Evolutionary conservation across 2,797 vertebrate genomes (phyloP).

Genomic region (Dendrocincla tyrannina): DNA sequence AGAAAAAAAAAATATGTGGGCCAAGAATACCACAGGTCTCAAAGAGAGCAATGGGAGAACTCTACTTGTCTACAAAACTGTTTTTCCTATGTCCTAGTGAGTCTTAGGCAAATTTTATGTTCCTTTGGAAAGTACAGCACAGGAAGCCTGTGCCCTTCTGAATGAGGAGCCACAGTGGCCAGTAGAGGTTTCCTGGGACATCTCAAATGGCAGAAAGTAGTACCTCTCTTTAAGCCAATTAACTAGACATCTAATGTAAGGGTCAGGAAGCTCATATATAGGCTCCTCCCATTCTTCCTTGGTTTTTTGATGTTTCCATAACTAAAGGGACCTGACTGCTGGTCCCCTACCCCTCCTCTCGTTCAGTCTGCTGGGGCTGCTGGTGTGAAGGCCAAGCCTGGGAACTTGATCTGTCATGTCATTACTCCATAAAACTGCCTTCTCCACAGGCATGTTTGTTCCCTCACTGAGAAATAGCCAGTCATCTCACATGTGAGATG

Average conservation of each 20-base stretch:
- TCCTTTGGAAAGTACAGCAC: neutral
- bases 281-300: neutral
- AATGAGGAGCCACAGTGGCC: neutral
- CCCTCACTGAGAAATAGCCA: neutral
- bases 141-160: neutral
- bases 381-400: neutral
- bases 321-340: neutral
- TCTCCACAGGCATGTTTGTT: accelerated
- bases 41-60: neutral
- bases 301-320: neutral
- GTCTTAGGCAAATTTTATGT: neutral
- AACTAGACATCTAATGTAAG: neutral
- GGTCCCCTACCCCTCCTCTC: neutral
- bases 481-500: neutral
- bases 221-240: neutral
- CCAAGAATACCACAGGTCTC: neutral
- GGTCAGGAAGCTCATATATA: neutral
- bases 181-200: neutral
- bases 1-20: neutral
- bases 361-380: neutral
- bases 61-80: neutral
- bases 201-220: neutral
- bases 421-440: neutral
- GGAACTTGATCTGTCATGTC: neutral
- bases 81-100: neutral